These are phyloP conservation scores for Nymphalis urticae DNA, from an alignment of 2,888 invertebrate species.

Conservation along the genomic window DNA sequence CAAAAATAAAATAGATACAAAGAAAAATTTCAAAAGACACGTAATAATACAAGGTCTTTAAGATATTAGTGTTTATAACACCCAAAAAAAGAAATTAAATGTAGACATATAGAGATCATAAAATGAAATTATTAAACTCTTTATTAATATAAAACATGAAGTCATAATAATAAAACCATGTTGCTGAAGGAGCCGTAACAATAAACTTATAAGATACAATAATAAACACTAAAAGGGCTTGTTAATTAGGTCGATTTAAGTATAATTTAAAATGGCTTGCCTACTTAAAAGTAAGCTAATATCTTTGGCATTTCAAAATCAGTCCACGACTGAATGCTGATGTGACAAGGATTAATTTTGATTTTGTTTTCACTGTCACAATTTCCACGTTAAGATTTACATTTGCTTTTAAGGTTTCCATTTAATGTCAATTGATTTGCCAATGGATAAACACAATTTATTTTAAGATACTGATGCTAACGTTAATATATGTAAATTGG, in stretches of 20 bases:
- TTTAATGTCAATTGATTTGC: neutral
- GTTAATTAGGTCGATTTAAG: constrained; percentile 16
- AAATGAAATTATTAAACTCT: no score
- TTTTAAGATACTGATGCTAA: neutral
- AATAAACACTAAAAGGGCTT: constrained; percentile 7
- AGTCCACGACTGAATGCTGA: constrained; percentile 21
- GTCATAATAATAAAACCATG: no score
- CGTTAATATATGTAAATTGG: neutral
- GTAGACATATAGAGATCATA: no score
- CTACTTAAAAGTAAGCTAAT: constrained; percentile 54
- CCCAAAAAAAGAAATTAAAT: no score
- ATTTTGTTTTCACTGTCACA: constrained; percentile 27
- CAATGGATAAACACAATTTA: neutral
- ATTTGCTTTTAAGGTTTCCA: constrained; percentile 6
- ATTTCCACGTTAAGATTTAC: constrained; percentile 15
- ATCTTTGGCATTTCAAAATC: constrained; percentile 60
- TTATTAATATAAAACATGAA: no score
- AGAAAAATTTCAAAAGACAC: no score
- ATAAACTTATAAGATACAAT: no score
- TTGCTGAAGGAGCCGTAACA: no score
- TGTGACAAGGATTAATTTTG: constrained; percentile 27
- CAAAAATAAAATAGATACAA: no score
- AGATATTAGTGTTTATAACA: no score
- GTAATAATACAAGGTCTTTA: no score
- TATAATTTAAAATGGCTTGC: constrained; percentile 9